Conservation (phyloP, 2,888 invertebrate genomes). For the Macrosoma leucophasiata region DNA sequence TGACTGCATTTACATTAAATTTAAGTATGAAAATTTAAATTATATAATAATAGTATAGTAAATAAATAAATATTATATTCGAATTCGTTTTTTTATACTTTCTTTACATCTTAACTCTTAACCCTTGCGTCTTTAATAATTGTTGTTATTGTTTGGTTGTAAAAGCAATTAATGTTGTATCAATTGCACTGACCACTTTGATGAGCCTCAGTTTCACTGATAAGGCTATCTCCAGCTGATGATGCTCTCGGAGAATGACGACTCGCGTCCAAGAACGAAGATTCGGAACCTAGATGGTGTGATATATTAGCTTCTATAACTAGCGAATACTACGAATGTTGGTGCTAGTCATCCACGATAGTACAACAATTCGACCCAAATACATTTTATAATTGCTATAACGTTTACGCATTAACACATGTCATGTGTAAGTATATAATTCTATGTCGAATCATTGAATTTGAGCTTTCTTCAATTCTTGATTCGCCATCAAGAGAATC, state of each 20-base stretch:
- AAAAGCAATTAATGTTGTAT: too few relatives aligned
- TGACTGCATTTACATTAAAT: slow-evolving; percentile 7
- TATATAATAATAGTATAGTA: slow-evolving; percentile 3
- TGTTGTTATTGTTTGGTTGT: too few relatives aligned
- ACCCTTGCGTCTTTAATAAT: not conserved
- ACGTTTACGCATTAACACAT: too few relatives aligned
- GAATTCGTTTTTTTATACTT: not conserved
- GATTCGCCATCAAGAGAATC: too few relatives aligned
- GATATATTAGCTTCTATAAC: slow-evolving; percentile 38
- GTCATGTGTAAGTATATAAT: too few relatives aligned
- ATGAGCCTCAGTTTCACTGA: slow-evolving; percentile 68
- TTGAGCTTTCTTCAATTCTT: too few relatives aligned
- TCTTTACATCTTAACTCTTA: not conserved
- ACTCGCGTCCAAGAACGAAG: slow-evolving; percentile 65
- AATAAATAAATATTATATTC: slow-evolving; percentile 1
- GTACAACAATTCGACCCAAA: too few relatives aligned
- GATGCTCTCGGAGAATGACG: slow-evolving; percentile 67
- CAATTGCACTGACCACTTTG: slow-evolving; percentile 66
- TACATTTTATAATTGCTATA: too few relatives aligned
- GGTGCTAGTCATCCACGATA: too few relatives aligned
- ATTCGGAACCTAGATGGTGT: slow-evolving; percentile 58
- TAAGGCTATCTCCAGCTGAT: slow-evolving; percentile 64
- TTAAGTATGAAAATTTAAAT: slow-evolving; percentile 5
- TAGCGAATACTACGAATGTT: too few relatives aligned
- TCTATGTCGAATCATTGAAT: too few relatives aligned